These are phyloP conservation scores for Acronicta psi DNA, from an alignment of 2,888 invertebrate species.

Conservation along the genomic window DNA sequence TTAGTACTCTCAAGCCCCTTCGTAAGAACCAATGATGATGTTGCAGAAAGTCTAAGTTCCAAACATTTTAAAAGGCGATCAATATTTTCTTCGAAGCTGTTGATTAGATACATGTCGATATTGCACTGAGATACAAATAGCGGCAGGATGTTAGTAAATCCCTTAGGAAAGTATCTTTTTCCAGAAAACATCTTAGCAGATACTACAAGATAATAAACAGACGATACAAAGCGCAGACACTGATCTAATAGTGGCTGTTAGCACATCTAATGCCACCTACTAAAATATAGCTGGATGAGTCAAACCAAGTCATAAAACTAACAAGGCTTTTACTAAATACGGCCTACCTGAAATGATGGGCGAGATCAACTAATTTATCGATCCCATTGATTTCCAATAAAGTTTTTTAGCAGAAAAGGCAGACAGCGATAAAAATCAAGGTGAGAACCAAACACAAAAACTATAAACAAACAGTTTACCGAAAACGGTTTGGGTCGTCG, in stretches of 20 bases:
- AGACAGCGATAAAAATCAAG: constrained; percentile 44
- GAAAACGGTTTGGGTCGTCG: constrained; percentile 44
- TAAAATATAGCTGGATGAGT: constrained; percentile 33
- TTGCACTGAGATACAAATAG: constrained; percentile 5
- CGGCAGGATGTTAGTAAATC: constrained; percentile 22
- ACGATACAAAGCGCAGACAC: constrained; percentile 16
- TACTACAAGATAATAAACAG: background rate
- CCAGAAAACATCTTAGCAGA: constrained; percentile 16
- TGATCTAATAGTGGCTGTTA: constrained; percentile 16
- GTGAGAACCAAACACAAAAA: constrained; percentile 49
- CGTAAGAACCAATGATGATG: constrained; percentile 40
- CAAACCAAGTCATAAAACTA: constrained; percentile 33
- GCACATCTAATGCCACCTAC: constrained; percentile 19
- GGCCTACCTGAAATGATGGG: constrained; percentile 28
- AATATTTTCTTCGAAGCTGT: constrained; percentile 6
- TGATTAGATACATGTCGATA: background rate
- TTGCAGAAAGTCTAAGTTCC: constrained; percentile 17
- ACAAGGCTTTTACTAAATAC: constrained; percentile 33
- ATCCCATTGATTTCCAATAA: constrained; percentile 21
- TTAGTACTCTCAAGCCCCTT: constrained; percentile 18
- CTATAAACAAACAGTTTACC: constrained; percentile 47
- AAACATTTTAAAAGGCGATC: constrained; percentile 7
- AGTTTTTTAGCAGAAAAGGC: constrained; percentile 19
- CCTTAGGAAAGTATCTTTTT: background rate
- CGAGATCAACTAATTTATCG: constrained; percentile 21